A percentile compares a stretch with the other conserved stretches of the same genome.
Conservation (phyloP, 2,888 invertebrate genomes). For the Chrysodeixis includens region DNA sequence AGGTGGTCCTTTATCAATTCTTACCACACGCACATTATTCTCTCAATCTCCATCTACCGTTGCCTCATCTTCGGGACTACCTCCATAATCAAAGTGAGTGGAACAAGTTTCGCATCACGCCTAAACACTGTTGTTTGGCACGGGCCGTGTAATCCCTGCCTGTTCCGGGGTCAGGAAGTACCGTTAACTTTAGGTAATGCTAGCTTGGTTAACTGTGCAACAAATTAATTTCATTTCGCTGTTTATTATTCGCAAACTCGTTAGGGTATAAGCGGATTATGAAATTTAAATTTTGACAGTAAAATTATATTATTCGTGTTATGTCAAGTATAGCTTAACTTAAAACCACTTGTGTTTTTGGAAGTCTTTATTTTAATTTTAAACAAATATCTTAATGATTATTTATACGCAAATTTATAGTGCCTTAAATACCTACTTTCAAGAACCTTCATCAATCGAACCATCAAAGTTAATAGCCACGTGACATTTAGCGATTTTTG, state of each 20-base stretch:
- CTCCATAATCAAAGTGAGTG: constrained; percentile 41
- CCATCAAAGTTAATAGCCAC: not conserved
- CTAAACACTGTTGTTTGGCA: constrained; percentile 49
- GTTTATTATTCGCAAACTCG: not conserved
- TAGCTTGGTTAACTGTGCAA: constrained; percentile 37
- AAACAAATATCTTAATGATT: too few species aligned
- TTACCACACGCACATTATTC: constrained; percentile 11
- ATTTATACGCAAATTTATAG: too few species aligned
- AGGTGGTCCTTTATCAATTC: not conserved
- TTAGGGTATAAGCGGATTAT: too few species aligned
- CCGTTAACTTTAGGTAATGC: constrained; percentile 33
- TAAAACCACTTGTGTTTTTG: too few species aligned
- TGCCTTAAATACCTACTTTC: too few species aligned
- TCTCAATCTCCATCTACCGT: constrained; percentile 9
- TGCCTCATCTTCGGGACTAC: constrained; percentile 39
- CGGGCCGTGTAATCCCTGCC: constrained; percentile 34
- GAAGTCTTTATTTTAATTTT: too few species aligned
- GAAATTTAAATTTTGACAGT: too few species aligned
- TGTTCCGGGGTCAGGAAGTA: constrained; percentile 49
- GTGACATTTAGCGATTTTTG: constrained; percentile 23
- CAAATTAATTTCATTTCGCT: constrained; percentile 16
- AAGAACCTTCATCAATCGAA: too few species aligned
- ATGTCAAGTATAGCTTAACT: too few species aligned
- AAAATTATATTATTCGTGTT: too few species aligned
- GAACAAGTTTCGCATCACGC: constrained; percentile 47